These are phyloP conservation scores for Crenuchus spilurus DNA, from an alignment of 2,797 vertebrate species.

Conservation along the genomic window DNA sequence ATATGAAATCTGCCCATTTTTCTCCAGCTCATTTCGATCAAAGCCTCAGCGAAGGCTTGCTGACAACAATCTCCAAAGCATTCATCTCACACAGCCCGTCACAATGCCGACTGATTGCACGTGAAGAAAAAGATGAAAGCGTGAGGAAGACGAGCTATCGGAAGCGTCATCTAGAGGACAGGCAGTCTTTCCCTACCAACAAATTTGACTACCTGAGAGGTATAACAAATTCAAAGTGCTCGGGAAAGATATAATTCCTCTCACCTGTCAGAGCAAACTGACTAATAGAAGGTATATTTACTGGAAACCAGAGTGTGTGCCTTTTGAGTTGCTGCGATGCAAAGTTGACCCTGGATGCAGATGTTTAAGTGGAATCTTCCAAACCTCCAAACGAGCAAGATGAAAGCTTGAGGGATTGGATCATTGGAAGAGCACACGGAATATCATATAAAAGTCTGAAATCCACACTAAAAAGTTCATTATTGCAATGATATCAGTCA, in stretches of 20 bases:
- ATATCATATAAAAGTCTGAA: too few species aligned
- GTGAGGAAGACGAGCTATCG: slow-evolving; percentile 77
- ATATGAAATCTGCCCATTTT: slow-evolving; percentile 65
- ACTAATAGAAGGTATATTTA: slow-evolving; percentile 67
- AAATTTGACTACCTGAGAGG: slow-evolving; percentile 75
- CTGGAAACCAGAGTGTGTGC: slow-evolving; percentile 51
- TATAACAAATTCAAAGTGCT: slow-evolving; percentile 74
- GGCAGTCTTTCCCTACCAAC: slow-evolving; percentile 60
- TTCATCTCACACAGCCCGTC: slow-evolving; percentile 70
- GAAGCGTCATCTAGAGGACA: slow-evolving; percentile 80
- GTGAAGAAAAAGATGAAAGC: slow-evolving; percentile 75
- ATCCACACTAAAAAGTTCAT: too few species aligned
- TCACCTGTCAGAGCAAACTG: slow-evolving; percentile 69
- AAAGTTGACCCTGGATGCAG: neutral
- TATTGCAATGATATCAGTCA: too few species aligned
- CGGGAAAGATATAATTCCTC: slow-evolving; percentile 73
- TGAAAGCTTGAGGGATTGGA: neutral
- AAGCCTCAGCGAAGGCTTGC: slow-evolving; percentile 64
- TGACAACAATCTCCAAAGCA: slow-evolving; percentile 74
- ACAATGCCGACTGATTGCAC: slow-evolving; percentile 73
- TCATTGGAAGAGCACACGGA: neutral
- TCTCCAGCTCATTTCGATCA: slow-evolving; percentile 67
- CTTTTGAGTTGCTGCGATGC: slow-evolving; percentile 40
- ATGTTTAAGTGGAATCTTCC: neutral
- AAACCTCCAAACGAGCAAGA: neutral